Evolutionary conservation across 2,888 invertebrate genomes (phyloP).

Genomic region (Bellardia bayeri): DNA sequence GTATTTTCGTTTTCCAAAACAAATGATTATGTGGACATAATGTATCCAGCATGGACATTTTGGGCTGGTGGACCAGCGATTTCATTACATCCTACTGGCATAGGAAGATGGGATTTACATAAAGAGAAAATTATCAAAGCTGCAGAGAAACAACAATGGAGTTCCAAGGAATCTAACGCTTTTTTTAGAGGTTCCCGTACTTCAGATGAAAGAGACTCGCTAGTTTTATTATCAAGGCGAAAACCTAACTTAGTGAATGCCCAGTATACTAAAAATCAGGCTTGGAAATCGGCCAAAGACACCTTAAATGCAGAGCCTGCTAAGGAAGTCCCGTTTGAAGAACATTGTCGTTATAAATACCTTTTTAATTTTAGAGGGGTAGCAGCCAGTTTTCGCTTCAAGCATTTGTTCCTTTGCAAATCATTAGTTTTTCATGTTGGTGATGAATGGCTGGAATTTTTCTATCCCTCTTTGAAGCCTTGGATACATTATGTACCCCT

Average conservation of each 20-base stretch:
- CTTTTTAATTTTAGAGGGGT: conserved; percentile 98
- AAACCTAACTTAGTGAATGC: conserved; percentile 93
- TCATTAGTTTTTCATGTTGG: conserved; percentile 98
- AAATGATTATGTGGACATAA: conserved; percentile 93
- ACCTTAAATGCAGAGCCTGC: conserved; percentile 94
- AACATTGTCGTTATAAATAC: conserved; percentile 97
- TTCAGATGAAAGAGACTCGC: conserved; percentile 93
- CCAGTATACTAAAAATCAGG: conserved; percentile 98
- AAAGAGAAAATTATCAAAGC: conserved; percentile 89
- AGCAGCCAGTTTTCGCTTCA: conserved; percentile 98
- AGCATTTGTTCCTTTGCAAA: conserved; percentile 96
- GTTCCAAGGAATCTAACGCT: conserved; percentile 88
- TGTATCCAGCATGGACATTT: conserved; percentile 98
- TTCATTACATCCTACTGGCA: conserved; percentile 94
- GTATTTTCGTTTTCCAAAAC: conserved; percentile 98
- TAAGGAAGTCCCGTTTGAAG: conserved; percentile 93
- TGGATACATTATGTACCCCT: conserved; percentile 98
- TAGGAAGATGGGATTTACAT: conserved; percentile 96
- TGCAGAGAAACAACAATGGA: conserved; percentile 89
- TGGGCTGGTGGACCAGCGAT: conserved; percentile 99
- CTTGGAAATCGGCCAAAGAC: conserved; percentile 98
- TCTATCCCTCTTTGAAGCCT: conserved; percentile 94
- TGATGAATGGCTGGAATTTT: conserved; percentile 97
- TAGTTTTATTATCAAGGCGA: conserved; percentile 92
- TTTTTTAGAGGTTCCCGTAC: conserved; percentile 98